A percentile compares a stretch with the other conserved stretches of the same genome.
phyloP scores from a whole-genome alignment of 1,140 invertebrate genomes.

The Solenopsis fugax region DNA sequence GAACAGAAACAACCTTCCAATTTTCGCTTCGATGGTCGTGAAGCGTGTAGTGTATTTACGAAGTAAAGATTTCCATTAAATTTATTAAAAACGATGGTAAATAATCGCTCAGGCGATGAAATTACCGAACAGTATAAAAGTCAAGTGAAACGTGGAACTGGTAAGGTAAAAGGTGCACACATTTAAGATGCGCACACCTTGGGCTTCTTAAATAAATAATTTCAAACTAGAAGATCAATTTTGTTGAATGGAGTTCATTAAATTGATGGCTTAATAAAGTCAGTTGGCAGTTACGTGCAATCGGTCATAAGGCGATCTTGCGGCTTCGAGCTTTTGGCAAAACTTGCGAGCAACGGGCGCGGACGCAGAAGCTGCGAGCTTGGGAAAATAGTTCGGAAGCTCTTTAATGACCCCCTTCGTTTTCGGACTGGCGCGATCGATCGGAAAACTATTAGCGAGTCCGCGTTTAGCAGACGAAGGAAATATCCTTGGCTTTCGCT shows the following conservation, averaged over 20 bases:
- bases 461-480: slow-evolving; percentile 44
- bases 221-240: background rate
- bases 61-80: background rate
- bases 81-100: background rate
- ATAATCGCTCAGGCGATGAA: background rate
- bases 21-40: background rate
- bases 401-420: slow-evolving; percentile 74
- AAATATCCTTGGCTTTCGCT: slow-evolving; percentile 53
- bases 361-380: slow-evolving; percentile 63
- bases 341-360: slow-evolving; percentile 33
- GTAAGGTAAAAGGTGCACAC: background rate
- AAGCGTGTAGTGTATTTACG: background rate
- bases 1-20: background rate
- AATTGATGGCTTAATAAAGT: slow-evolving; percentile 61
- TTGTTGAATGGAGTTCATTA: slow-evolving; percentile 61
- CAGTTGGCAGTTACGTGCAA: slow-evolving; percentile 4
- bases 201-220: background rate
- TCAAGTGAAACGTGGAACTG: background rate
- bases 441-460: slow-evolving; percentile 69
- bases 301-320: slow-evolving; percentile 65
- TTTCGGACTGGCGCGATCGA: slow-evolving; percentile 64
- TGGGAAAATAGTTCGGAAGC: slow-evolving; percentile 73
- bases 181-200: background rate
- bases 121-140: background rate
- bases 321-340: background rate